Evolutionary conservation across 2,113 vertebrate species (phyloP).

Genomic region (Sander lucioperca): DNA sequence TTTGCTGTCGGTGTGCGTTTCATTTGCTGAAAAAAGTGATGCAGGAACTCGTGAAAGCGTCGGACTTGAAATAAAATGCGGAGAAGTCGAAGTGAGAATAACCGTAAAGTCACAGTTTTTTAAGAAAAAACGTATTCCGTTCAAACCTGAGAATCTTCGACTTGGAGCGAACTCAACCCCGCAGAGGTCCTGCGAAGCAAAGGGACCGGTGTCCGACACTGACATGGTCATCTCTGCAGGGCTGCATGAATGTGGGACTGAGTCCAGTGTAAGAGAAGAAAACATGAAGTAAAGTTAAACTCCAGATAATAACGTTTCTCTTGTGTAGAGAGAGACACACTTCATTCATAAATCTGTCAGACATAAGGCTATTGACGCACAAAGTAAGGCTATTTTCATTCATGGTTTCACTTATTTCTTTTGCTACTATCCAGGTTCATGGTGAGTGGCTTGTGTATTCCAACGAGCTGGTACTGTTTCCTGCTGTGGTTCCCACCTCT

Average conservation of each 20-base stretch:
- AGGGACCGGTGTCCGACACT: not conserved
- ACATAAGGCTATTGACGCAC: not conserved
- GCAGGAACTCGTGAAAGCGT: not conserved
- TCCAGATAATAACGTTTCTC: not conserved
- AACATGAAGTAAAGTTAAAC: not conserved
- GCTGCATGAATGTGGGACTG: conserved; percentile 49
- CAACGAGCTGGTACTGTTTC: conserved; percentile 64
- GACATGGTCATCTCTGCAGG: conserved; percentile 54
- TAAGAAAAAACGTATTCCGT: conserved; percentile 39
- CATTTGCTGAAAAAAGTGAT: rapidly evolving
- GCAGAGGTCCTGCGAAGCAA: conserved; percentile 15
- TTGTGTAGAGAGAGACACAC: not conserved
- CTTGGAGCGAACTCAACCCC: conserved; percentile 23
- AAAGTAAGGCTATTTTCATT: not conserved
- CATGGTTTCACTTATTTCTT: not conserved
- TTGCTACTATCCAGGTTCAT: conserved; percentile 33
- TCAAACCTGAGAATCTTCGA: conserved; percentile 27
- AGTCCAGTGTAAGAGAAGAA: conserved; percentile 42
- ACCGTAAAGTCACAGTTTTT: conserved; percentile 46
- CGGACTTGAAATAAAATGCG: conserved; percentile 49
- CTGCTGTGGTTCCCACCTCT: conserved; percentile 21
- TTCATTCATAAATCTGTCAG: not conserved
- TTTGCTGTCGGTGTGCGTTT: not conserved
- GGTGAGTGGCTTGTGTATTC: conserved; percentile 67
- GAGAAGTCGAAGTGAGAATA: conserved; percentile 45